Base-by-base conservation (phyloP, 2,113 vertebrate species). In the Pygathrix nemaeus region DNA sequence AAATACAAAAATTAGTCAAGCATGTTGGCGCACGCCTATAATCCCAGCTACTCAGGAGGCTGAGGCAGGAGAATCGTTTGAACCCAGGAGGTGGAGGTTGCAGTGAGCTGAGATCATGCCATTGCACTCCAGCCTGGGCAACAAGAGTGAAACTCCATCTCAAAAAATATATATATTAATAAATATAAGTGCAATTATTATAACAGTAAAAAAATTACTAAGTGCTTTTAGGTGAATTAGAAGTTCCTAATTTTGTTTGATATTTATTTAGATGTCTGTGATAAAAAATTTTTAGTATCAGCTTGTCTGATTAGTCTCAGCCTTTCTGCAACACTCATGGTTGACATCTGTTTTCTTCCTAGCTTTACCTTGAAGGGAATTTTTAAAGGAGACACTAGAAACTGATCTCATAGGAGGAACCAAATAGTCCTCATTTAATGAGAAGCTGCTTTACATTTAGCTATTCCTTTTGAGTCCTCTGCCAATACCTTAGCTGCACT, bases 301-400 rank as follows among this genome's bases (percentile, higher is more conserved):
- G 1, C 38, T 86, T 93, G 14, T 88, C 30, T 82, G 43, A 80
- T 90, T 9, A 40, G 85, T 70, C 14, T 78, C 50, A 68, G 18
- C 43, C 30, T 6, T 73, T 96, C 38, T 81, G 21, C 21, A 93
- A 1, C 48, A 57, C 81, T 20, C 1, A 20, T 90, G 30, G 35
- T 68, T 55, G 45, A 57, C 20, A 81, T 73, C 82, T 92, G 40
- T 20, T 83, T 11, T 90, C n/a, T 88, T 82, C 25, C 76, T 84
- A 84, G 25, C 30, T 17, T 57, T 87, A 20, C n/a, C 16, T 85
- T 95, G 55, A 96, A 35, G 52, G 32, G 68, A 55, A 4, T 92
- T 96, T 97, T 97, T 90, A 91, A 45, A 95, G 59, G 18, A 48
- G 16, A 89, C 52, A 43, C 45, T 91, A 48, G 45, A 95, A 96